These are phyloP conservation scores for Protula sp. DNA, from an alignment of 2,888 invertebrate species.

Conservation along the genomic window DNA sequence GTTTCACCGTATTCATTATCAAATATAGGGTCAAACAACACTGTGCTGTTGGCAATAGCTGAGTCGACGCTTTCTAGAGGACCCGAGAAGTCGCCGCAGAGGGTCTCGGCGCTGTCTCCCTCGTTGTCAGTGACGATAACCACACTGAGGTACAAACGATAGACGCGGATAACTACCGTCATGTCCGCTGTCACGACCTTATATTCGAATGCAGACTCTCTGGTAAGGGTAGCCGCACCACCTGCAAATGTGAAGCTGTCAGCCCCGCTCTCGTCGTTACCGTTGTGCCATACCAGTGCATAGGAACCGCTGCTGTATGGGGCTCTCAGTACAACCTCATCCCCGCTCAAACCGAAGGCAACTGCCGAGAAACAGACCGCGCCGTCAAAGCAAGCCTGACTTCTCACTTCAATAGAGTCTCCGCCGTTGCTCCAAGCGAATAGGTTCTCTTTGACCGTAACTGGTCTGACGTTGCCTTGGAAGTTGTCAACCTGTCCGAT, in stretches of 20 bases:
- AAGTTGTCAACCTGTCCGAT: background rate
- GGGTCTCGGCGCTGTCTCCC: too few relatives aligned
- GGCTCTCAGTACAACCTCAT: background rate
- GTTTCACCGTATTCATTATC: slow-evolving; percentile 12
- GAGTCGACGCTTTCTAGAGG: background rate
- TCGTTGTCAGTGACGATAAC: background rate
- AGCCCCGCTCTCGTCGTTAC: background rate
- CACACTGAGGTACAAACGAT: background rate
- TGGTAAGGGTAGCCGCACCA: background rate
- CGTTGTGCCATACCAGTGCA: background rate
- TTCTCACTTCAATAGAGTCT: background rate
- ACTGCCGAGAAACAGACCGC: background rate
- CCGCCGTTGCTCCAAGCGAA: background rate
- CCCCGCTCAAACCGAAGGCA: background rate
- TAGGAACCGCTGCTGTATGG: background rate
- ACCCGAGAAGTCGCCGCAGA: background rate
- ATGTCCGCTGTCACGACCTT: too few relatives aligned
- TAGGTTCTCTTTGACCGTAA: background rate
- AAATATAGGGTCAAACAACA: slow-evolving; percentile 7
- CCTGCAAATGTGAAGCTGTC: background rate
- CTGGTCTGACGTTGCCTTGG: background rate
- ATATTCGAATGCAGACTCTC: background rate
- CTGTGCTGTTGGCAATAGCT: background rate
- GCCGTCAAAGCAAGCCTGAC: background rate
- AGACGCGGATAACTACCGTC: background rate